Conservation (phyloP, 2,797 vertebrate species). For the Lagocephalus sceleratus region DNA sequence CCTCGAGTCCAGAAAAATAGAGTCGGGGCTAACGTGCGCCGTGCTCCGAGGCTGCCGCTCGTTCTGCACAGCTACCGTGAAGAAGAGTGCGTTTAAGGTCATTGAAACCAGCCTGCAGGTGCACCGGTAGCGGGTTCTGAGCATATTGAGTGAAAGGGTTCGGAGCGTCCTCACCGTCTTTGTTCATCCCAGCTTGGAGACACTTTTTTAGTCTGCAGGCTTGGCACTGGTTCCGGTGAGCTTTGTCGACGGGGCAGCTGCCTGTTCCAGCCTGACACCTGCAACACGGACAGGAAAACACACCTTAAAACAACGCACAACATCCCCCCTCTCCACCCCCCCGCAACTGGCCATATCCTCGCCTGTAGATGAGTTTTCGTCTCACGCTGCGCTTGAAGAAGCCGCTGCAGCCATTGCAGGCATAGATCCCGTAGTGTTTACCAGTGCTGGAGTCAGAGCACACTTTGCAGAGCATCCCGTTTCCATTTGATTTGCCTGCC, state of each 20-base stretch:
- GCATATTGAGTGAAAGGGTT: neutral
- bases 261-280: constrained; percentile 92
- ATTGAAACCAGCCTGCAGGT: neutral
- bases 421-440: constrained; percentile 95
- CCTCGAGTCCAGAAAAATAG: constrained; percentile 63
- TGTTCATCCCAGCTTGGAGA: constrained; percentile 94
- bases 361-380: constrained; percentile 91
- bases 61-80: constrained; percentile 83
- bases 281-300: constrained; percentile 5
- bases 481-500: constrained; percentile 64
- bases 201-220: constrained; percentile 93
- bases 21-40: constrained; percentile 81
- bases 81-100: neutral
- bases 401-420: constrained; percentile 96
- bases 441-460: constrained; percentile 94
- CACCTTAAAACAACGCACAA: no score
- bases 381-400: constrained; percentile 96
- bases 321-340: no score
- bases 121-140: neutral
- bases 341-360: constrained; percentile 16
- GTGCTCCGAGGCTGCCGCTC: constrained; percentile 91
- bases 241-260: constrained; percentile 91
- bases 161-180: constrained; percentile 93
- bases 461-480: constrained; percentile 80
- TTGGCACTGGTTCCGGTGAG: no score